phyloP scores from a whole-genome alignment of 2,113 vertebrate genomes.

The Chionodraco myersi region DNA sequence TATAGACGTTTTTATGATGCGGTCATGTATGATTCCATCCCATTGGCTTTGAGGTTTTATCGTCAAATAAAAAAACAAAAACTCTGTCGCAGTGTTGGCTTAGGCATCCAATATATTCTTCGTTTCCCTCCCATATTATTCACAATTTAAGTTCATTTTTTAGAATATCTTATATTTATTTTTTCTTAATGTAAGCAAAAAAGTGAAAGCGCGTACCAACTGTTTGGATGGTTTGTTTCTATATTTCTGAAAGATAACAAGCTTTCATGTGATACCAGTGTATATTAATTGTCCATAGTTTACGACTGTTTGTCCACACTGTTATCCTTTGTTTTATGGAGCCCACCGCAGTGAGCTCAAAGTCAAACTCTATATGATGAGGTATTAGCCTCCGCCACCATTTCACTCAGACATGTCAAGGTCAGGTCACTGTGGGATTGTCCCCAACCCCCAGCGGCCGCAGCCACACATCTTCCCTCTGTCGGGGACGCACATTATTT shows the following conservation, averaged over 20 bases:
- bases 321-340: slow-evolving; percentile 83
- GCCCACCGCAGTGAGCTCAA: slow-evolving; percentile 71
- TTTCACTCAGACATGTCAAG: slow-evolving; percentile 83
- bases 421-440: slow-evolving; percentile 80
- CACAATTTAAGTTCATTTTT: neutral
- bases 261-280: neutral
- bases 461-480: slow-evolving; percentile 69
- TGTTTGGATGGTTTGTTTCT: neutral
- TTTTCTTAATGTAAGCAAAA: neutral
- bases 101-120: neutral
- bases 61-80: slow-evolving; percentile 4
- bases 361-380: slow-evolving; percentile 83
- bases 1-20: slow-evolving; percentile 61
- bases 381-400: slow-evolving; percentile 80
- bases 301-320: slow-evolving; percentile 77
- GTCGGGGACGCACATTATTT: slow-evolving; percentile 74
- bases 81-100: slow-evolving; percentile 28
- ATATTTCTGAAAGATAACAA: slow-evolving; percentile 13
- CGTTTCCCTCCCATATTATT: neutral
- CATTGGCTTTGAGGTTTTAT: slow-evolving; percentile 45
- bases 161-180: neutral
- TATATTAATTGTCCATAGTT: slow-evolving; percentile 70
- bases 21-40: slow-evolving; percentile 52
- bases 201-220: neutral
- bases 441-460: slow-evolving; percentile 65